phyloP scores from a whole-genome alignment of 2,888 invertebrate species.

The Chloroclystis v-ata region DNA sequence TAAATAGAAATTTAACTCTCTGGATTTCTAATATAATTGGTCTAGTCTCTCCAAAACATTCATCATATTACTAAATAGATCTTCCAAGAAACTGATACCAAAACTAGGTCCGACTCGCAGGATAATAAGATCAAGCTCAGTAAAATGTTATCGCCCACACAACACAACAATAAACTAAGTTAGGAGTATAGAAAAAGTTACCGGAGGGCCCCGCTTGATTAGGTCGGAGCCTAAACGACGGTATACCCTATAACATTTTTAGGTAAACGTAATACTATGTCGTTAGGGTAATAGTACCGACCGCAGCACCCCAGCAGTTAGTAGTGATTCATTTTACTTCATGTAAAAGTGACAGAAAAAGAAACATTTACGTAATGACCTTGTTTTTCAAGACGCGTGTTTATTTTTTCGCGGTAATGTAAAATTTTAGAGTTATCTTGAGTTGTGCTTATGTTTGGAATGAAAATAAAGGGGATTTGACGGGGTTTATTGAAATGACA shows the following conservation, averaged over 20 bases:
- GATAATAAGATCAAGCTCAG: slow-evolving; percentile 27
- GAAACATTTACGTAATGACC: slow-evolving; percentile 31
- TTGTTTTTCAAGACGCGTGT: slow-evolving; percentile 24
- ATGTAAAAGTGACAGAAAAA: slow-evolving; percentile 43
- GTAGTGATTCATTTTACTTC: slow-evolving; percentile 36
- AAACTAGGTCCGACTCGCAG: slow-evolving; percentile 23
- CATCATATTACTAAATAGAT: not conserved
- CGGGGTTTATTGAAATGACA: slow-evolving; percentile 11
- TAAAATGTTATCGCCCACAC: slow-evolving; percentile 26
- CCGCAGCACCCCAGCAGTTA: slow-evolving; percentile 39
- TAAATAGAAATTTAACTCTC: too few species aligned
- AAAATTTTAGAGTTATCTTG: slow-evolving; percentile 17
- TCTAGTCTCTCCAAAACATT: too few species aligned
- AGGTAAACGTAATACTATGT: slow-evolving; percentile 72
- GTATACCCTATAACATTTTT: slow-evolving; percentile 66
- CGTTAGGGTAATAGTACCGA: slow-evolving; percentile 72
- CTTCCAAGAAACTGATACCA: slow-evolving; percentile 6
- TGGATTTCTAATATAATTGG: too few species aligned
- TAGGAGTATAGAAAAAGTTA: slow-evolving; percentile 41
- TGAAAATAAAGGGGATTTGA: slow-evolving; percentile 15
- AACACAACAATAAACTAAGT: slow-evolving; percentile 30
- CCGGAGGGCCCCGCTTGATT: slow-evolving; percentile 60
- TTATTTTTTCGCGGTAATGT: slow-evolving; percentile 19
- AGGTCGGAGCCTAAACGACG: slow-evolving; percentile 57
- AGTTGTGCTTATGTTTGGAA: slow-evolving; percentile 15